Base-by-base conservation (phyloP, 2,797 vertebrate species). In the Alectoris magna region DNA sequence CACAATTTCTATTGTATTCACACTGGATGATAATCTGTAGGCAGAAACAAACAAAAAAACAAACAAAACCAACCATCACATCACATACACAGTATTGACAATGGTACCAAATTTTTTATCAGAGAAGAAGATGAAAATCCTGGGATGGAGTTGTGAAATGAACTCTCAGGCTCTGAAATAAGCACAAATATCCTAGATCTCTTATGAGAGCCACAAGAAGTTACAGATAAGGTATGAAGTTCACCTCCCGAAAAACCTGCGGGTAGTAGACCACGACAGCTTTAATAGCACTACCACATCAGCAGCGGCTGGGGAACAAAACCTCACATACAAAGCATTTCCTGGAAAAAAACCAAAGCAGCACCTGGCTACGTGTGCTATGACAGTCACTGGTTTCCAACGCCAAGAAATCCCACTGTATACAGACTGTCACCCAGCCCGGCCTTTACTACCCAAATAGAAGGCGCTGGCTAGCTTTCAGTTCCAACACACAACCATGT, bases 71-170 rank as follows among this genome's bases (percentile, higher is more conserved):
- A 29, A 18, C 53, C 11, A 62, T 38, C 18, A 72, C 53, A 78
- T 2, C 36, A 34, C 48, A 16, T 27, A 77, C 0, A 0, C 0
- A 58, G 3, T 58, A 62, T 7, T 58, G 29, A n/a, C 34, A 70
- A 79, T 3, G 10, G 19, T 27, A 86, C 8, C 2, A 51, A 11
- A 14, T n/a, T 48, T 48, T 77, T n/a, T 27, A 63, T 8, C 12
- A 41, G 26, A 23, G 64, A 66, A 75, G 43, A 79, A 91, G 80
- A 55, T 4, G 39, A 82, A 93, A 2, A 58, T 74, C 34, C 11
- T 74, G 23, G 23, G 68, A 7, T 17, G 5, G 21, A 87, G 21
- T 12, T 88, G 11, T 72, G 62, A 87, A 83, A 71, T 8, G 0
- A 85, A 71, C 31, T 41, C 17, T 38, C 39, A 48, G 16, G 22